Evolutionary conservation across 1,140 invertebrate genomes (phyloP).

Genomic region (Drosophila orena): DNA sequence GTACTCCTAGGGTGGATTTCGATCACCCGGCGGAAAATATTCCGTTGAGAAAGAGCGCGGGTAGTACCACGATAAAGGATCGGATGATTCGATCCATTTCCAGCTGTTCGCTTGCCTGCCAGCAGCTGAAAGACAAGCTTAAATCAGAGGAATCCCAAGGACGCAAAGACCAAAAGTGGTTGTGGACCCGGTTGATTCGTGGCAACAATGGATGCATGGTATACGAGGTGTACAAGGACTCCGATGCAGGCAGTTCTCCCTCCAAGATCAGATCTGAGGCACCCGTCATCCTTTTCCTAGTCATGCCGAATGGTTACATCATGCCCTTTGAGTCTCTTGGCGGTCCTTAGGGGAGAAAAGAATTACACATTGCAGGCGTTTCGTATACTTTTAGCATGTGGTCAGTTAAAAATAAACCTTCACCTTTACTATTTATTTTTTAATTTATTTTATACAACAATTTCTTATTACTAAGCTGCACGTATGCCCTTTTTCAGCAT

Average conservation of each 20-base stretch:
- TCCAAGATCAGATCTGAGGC: background rate
- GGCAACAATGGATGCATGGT: slow-evolving; percentile 48
- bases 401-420: background rate
- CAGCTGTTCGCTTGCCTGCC: slow-evolving; percentile 24
- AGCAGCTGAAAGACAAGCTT: slow-evolving; percentile 32
- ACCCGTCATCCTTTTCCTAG: slow-evolving; percentile 56
- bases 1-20: slow-evolving; percentile 53
- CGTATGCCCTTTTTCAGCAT: slow-evolving; percentile 55
- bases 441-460: no score
- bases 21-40: slow-evolving; percentile 39
- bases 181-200: slow-evolving; percentile 54
- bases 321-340: slow-evolving; percentile 59
- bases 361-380: background rate
- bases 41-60: background rate
- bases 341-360: background rate
- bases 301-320: slow-evolving; percentile 63
- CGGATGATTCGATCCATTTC: slow-evolving; percentile 42
- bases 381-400: background rate
- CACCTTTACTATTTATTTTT: no score
- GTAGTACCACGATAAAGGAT: background rate
- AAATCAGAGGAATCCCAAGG: background rate
- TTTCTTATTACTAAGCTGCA: slow-evolving; percentile 56
- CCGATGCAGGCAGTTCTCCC: slow-evolving; percentile 16
- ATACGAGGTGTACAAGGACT: slow-evolving; percentile 67
- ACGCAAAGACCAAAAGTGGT: slow-evolving; percentile 21